phyloP scores from a whole-genome alignment of 2,113 vertebrate species.

The Thunnus maccoyii region DNA sequence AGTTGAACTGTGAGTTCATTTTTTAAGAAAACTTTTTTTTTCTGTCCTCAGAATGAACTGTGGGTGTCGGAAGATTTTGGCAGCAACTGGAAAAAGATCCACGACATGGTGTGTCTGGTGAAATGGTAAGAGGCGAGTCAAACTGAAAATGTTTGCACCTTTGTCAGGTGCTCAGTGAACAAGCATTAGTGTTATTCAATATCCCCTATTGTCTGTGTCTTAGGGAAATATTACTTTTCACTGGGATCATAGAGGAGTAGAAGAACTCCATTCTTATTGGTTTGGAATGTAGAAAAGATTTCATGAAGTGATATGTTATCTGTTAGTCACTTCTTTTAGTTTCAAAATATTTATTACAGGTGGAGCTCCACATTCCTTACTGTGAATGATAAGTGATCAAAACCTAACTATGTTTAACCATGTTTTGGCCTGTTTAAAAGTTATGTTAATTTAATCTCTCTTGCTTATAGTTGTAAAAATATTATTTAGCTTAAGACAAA shows the following conservation, averaged over 20 bases:
- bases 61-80: slow-evolving; percentile 94
- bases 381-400: neutral
- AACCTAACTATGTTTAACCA: neutral
- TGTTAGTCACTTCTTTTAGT: neutral
- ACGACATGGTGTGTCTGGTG: slow-evolving; percentile 89
- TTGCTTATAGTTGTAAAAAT: accelerated
- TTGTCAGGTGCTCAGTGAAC: neutral
- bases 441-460: neutral
- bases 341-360: neutral
- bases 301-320: slow-evolving; percentile 3
- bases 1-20: neutral
- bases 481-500: neutral
- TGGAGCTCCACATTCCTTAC: neutral
- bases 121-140: slow-evolving; percentile 90
- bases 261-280: neutral
- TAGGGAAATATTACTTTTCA: slow-evolving; percentile 1
- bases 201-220: neutral
- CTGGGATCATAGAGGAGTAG: neutral
- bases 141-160: neutral
- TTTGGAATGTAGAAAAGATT: neutral
- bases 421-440: neutral
- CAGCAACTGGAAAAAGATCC: slow-evolving; percentile 88
- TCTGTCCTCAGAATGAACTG: slow-evolving; percentile 87
- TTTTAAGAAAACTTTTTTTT: neutral
- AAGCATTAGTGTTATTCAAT: neutral